Evolutionary conservation across 2,797 vertebrate genomes (phyloP).

Genomic region (Phrynocephalus forsythii): DNA sequence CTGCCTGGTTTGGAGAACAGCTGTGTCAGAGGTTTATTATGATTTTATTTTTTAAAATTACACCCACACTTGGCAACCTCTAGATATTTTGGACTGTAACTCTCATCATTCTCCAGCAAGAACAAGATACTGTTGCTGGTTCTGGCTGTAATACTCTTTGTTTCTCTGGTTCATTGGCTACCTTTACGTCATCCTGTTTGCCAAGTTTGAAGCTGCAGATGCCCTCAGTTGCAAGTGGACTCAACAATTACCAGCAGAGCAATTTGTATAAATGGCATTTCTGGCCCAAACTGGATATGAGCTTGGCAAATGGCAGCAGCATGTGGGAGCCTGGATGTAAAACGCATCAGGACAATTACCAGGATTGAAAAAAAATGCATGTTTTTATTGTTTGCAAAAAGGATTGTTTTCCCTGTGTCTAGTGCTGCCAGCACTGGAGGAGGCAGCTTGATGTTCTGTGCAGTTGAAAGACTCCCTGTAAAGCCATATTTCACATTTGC

Average conservation of each 20-base stretch:
- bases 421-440: not conserved
- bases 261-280: not conserved
- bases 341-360: conserved; percentile 6
- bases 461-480: not conserved
- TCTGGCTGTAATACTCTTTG: not conserved
- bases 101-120: too few relatives aligned
- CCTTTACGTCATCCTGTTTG: not conserved
- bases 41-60: too few relatives aligned
- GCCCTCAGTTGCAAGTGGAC: not conserved
- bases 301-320: not conserved
- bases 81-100: too few relatives aligned
- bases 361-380: not conserved
- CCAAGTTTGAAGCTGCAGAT: not conserved
- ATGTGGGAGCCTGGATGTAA: not conserved
- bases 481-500: conserved; percentile 7
- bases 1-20: too few relatives aligned
- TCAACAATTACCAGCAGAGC: not conserved
- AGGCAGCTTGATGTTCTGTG: not conserved
- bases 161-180: not conserved
- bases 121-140: too few relatives aligned
- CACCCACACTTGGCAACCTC: too few relatives aligned
- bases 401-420: not conserved
- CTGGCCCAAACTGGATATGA: not conserved
- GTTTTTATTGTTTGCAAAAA: conserved; percentile 5
- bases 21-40: too few relatives aligned